These are phyloP conservation scores for Eriocheir sinensis DNA, from an alignment of 1,140 invertebrate genomes.

Conservation along the genomic window DNA sequence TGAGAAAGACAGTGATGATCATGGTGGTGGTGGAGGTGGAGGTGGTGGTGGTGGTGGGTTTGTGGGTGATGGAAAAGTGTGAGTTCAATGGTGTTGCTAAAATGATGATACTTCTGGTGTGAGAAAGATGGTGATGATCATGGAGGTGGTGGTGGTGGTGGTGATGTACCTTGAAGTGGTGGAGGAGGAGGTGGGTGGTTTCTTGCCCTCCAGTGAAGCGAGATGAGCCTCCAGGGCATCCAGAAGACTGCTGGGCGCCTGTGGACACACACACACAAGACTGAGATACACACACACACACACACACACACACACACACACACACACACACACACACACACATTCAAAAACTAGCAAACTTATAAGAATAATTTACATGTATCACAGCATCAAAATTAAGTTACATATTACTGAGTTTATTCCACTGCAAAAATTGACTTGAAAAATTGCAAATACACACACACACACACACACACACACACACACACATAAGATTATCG, in stretches of 20 bases:
- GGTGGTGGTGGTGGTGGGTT: neutral
- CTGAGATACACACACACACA: neutral
- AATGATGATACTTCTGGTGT: neutral
- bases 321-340: too few relatives aligned
- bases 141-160: conserved; percentile 57
- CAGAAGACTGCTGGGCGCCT: conserved; percentile 98
- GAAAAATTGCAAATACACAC: too few relatives aligned
- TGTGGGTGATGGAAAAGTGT: too few relatives aligned
- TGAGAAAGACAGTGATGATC: neutral
- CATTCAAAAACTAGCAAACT: too few relatives aligned
- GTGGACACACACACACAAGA: neutral
- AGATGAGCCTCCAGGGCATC: conserved; percentile 99
- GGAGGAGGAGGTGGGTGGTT: conserved; percentile 85
- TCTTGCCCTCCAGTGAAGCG: conserved; percentile 95
- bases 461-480: too few relatives aligned
- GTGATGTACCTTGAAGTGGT: neutral
- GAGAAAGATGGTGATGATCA: neutral
- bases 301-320: neutral
- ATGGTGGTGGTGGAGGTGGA: neutral
- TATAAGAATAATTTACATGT: too few relatives aligned
- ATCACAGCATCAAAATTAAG: too few relatives aligned
- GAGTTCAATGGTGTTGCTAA: too few relatives aligned
- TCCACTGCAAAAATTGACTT: too few relatives aligned
- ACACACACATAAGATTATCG: too few relatives aligned
- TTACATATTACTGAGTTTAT: too few relatives aligned